Conservation (phyloP, 2,113 vertebrate genomes). For the Chaenogobius annularis region DNA sequence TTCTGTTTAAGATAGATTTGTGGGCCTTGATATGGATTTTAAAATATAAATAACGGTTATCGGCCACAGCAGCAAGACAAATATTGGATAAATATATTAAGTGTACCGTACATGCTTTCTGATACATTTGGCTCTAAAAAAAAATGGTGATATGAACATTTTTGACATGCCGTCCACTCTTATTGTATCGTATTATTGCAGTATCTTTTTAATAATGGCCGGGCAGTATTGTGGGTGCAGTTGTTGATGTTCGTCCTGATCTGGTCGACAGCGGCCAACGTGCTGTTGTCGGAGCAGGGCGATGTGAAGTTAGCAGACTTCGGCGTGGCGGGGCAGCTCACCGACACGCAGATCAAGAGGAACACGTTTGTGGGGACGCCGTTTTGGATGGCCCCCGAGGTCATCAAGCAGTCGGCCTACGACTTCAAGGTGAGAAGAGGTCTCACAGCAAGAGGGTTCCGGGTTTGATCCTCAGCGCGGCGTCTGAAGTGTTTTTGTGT, state of each 20-base stretch:
- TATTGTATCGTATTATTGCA: no score
- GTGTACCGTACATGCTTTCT: no score
- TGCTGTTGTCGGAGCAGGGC: slow-evolving; percentile 94
- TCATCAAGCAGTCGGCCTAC: slow-evolving; percentile 98
- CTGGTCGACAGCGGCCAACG: slow-evolving; percentile 86
- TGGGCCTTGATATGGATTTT: no score
- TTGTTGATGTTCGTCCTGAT: not conserved
- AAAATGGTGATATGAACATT: no score
- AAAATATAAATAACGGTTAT: no score
- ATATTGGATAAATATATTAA: no score
- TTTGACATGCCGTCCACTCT: no score
- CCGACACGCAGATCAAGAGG: slow-evolving; percentile 98
- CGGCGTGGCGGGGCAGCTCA: slow-evolving; percentile 96
- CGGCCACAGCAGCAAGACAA: no score
- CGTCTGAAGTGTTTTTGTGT: not conserved
- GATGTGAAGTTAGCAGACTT: slow-evolving; percentile 98
- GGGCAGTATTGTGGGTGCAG: not conserved
- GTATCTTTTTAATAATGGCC: no score
- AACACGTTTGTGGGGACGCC: slow-evolving; percentile 98
- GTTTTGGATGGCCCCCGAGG: slow-evolving; percentile 99
- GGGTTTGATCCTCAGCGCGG: not conserved
- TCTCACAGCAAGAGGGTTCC: not conserved
- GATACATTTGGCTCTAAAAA: no score
- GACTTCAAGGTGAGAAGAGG: slow-evolving; percentile 88
- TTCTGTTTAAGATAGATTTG: no score